These are phyloP conservation scores for Polypterus bichir DNA, from an alignment of 2,113 vertebrate species.

Conservation along the genomic window DNA sequence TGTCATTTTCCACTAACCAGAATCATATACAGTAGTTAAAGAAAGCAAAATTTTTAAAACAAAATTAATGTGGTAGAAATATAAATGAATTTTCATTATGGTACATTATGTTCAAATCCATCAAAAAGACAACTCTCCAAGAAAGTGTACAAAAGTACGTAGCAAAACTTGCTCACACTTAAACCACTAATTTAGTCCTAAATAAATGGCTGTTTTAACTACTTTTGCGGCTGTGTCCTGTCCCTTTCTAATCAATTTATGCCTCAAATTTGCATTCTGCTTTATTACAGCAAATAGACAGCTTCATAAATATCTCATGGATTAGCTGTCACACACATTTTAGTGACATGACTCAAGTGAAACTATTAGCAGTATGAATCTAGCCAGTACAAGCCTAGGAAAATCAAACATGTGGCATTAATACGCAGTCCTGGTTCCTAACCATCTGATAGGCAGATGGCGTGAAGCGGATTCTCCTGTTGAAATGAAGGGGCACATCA, in stretches of 20 bases:
- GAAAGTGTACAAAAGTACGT: too few species aligned
- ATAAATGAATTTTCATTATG: too few species aligned
- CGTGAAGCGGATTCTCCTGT: conserved; percentile 73
- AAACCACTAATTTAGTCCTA: too few species aligned
- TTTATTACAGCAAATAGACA: conserved; percentile 68
- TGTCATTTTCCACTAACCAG: too few species aligned
- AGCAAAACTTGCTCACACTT: too few species aligned
- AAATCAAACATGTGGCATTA: conserved; percentile 89
- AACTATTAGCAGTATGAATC: conserved; percentile 80
- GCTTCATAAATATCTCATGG: conserved; percentile 77
- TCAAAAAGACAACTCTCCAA: too few species aligned
- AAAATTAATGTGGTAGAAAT: too few species aligned
- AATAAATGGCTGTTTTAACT: not conserved
- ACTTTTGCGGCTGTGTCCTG: conserved; percentile 9
- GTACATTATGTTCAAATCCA: too few species aligned
- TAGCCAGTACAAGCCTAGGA: conserved; percentile 66
- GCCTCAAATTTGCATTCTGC: conserved; percentile 64
- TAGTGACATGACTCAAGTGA: conserved; percentile 70
- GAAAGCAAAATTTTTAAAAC: too few species aligned
- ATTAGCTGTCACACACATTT: conserved; percentile 71
- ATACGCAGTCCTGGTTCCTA: conserved; percentile 77
- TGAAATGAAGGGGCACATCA: conserved; percentile 92
- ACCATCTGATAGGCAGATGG: conserved; percentile 98
- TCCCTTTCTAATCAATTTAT: conserved; percentile 52
- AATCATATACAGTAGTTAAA: too few species aligned